These are phyloP conservation scores for Ceuthmochares aereus DNA, from an alignment of 2,113 vertebrate species.

Conservation along the genomic window DNA sequence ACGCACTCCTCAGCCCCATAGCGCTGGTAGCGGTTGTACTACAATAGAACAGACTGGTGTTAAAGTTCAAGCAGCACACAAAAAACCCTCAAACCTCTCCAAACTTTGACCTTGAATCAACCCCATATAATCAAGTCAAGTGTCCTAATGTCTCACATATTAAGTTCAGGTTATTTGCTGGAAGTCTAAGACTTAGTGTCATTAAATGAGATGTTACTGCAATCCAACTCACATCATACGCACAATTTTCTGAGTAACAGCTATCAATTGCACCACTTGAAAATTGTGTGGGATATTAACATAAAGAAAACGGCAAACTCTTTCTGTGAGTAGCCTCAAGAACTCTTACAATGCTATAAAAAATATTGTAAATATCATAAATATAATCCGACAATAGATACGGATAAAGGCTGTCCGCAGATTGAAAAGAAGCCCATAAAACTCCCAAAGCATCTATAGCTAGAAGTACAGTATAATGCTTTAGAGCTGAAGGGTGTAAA, in stretches of 20 bases:
- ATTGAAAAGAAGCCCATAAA: neutral
- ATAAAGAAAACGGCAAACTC: neutral
- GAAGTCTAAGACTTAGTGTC: neutral
- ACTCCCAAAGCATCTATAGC: accelerated
- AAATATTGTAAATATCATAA: neutral
- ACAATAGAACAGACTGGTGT: neutral
- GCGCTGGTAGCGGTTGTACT: constrained; percentile 90
- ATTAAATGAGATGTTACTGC: neutral
- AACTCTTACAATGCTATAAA: neutral
- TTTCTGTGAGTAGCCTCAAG: neutral
- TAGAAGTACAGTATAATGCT: neutral
- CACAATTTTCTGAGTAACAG: neutral
- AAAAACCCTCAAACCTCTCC: neutral
- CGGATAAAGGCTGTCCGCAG: neutral
- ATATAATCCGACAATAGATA: neutral
- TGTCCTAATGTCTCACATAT: neutral
- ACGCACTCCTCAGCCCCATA: constrained; percentile 89
- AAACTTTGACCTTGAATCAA: neutral
- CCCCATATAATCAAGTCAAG: neutral
- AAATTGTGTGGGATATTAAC: neutral
- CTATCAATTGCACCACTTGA: neutral
- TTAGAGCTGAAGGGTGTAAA: neutral
- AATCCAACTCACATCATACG: accelerated
- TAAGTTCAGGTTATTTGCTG: neutral
- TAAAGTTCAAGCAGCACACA: neutral